These are phyloP conservation scores for Cygnus olor DNA, from an alignment of 2,797 vertebrate genomes.

Conservation along the genomic window DNA sequence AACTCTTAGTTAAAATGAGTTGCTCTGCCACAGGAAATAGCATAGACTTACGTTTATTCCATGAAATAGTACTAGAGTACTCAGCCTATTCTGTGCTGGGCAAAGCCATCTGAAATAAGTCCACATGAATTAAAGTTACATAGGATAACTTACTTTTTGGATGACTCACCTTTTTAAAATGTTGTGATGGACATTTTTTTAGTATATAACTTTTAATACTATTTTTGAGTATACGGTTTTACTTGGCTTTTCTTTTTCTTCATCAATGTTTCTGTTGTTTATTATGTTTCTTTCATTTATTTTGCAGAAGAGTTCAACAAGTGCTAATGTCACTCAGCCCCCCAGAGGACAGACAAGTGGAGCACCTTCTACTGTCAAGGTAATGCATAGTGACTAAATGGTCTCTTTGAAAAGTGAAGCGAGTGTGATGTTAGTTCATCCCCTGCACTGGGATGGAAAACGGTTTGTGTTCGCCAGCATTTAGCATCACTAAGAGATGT, in stretches of 20 bases:
- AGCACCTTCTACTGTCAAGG: slow-evolving; percentile 27
- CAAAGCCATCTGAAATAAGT: neutral
- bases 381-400: neutral
- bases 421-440: neutral
- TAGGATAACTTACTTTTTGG: neutral
- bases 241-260: neutral
- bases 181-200: neutral
- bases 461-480: accelerated
- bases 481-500: neutral
- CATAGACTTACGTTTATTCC: accelerated
- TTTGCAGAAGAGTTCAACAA: slow-evolving; percentile 56
- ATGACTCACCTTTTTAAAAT: neutral
- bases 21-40: neutral
- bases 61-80: neutral
- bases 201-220: neutral
- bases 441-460: neutral
- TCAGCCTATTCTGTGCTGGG: neutral
- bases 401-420: neutral
- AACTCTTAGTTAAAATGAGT: neutral
- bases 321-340: neutral
- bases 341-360: neutral
- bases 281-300: neutral
- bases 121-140: neutral
- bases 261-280: neutral
- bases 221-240: neutral